Base-by-base conservation (phyloP, 2,797 vertebrate species). In the Myripristis jacobus region DNA sequence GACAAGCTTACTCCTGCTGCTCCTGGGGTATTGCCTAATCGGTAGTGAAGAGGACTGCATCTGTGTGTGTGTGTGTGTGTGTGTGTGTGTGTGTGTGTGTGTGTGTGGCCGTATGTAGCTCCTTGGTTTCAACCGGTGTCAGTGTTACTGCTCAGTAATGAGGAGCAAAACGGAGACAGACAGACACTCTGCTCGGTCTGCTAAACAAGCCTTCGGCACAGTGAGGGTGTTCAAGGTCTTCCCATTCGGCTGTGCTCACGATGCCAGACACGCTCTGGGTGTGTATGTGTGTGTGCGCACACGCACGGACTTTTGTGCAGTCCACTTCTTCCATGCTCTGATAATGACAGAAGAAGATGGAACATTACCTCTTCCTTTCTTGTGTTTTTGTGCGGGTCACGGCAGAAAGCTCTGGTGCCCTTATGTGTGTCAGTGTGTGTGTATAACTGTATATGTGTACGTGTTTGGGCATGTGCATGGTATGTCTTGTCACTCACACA, bases 131-230 rank as follows among this genome's bases (percentile, higher is more conserved):
- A 52, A 68, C 71, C 22, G 15, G 54, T 64, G 79, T 80, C 72
- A 57, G 55, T 38, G 79, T 75, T 66, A 38, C 74, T 76, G 70
- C 70, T 75, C 75, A 64, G 44, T 90, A 90, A 89, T 66, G 82
- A 90, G 85, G 69, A 73, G 69, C 66, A 75, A 27, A 64, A 70
- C 64, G 67, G 73, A 80, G 79, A 66, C 79, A 52, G 21, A 24
- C 50, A 84, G 67, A 55, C 72, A 31, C 71, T 77, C 54, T 31
- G 51, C 66, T 75, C 44, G 27, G 77, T 72, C 76, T 27, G 73
- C 71, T 83, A 68, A 87, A 84, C 79, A 80, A 88, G 78, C 82
- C 72, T 65, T 84, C 71, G 71, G 70, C 79, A 29, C 78, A 59
- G 80, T 4, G 38, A 84, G 73, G 67, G 60, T 65, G 75, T 78